Evolutionary conservation across 2,888 invertebrate genomes (phyloP).

Genomic region (Trimorus sp.): DNA sequence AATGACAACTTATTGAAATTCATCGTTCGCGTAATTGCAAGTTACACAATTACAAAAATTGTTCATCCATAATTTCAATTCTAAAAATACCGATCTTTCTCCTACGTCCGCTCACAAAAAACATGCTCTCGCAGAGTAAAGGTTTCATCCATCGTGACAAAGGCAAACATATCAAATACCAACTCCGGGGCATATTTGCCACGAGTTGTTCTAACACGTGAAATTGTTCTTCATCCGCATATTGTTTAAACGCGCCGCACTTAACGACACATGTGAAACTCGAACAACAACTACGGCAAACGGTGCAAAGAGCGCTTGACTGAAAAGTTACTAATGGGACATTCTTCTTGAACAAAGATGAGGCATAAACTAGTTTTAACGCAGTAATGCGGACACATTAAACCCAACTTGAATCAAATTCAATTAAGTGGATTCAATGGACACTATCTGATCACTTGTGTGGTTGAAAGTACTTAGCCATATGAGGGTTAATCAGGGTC

Average conservation of each 20-base stretch:
- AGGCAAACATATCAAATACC: too few species aligned
- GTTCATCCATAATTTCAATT: too few species aligned
- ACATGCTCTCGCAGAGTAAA: too few species aligned
- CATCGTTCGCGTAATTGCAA: too few species aligned
- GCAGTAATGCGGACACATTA: slow-evolving; percentile 34
- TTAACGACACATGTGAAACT: not conserved
- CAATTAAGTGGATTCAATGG: slow-evolving; percentile 40
- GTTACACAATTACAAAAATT: too few species aligned
- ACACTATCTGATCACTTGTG: slow-evolving; percentile 30
- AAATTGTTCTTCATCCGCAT: not conserved
- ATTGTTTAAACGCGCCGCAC: slow-evolving; percentile 7
- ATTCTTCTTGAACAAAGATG: slow-evolving; percentile 28
- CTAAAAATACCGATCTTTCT: too few species aligned
- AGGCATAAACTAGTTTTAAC: slow-evolving; percentile 34
- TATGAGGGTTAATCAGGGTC: slow-evolving; percentile 45
- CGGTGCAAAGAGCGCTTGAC: not conserved
- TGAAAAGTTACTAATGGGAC: slow-evolving; percentile 19
- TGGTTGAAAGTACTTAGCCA: slow-evolving; percentile 32
- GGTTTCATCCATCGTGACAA: too few species aligned
- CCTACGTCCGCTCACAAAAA: too few species aligned
- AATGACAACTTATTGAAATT: too few species aligned
- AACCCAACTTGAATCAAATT: slow-evolving; percentile 34
- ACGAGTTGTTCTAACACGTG: too few species aligned
- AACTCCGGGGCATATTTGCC: too few species aligned
- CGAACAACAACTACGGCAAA: not conserved